A percentile compares a stretch with the other conserved stretches of the same genome.
Conservation (phyloP, 2,888 invertebrate species). For the Ophion obscuratus region DNA sequence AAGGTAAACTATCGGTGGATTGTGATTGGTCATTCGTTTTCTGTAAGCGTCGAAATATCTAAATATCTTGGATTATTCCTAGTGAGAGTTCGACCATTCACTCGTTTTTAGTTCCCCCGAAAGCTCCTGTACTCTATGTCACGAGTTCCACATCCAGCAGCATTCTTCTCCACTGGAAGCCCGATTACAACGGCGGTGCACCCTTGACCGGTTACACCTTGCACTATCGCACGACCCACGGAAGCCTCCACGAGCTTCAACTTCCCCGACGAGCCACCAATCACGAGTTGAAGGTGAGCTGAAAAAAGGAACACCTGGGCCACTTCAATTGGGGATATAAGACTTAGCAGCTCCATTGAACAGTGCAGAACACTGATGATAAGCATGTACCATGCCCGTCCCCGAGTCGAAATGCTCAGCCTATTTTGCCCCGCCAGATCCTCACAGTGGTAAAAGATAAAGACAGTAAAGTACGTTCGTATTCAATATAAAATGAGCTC, state of each 20-base stretch:
- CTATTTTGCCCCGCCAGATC: too few relatives aligned
- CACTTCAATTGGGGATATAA: not conserved
- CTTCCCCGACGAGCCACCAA: constrained; percentile 88
- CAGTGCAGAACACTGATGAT: not conserved
- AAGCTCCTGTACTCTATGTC: constrained; percentile 90
- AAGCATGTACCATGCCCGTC: not conserved
- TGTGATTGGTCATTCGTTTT: not conserved
- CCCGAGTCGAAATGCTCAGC: too few relatives aligned
- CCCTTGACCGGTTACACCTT: constrained; percentile 89
- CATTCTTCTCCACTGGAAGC: constrained; percentile 90
- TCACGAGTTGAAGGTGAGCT: constrained; percentile 87
- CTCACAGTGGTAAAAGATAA: too few relatives aligned
- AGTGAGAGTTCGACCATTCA: not conserved
- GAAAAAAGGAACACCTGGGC: not conserved
- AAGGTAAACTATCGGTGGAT: constrained; percentile 82
- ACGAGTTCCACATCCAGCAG: constrained; percentile 91
- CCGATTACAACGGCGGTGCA: constrained; percentile 89
- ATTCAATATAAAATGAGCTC: too few relatives aligned
- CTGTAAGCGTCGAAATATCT: not conserved
- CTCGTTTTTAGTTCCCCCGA: constrained; percentile 87
- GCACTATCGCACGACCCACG: constrained; percentile 88
- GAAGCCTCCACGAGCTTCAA: constrained; percentile 88
- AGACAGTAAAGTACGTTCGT: too few relatives aligned
- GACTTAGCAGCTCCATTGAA: not conserved
- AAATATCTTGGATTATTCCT: not conserved